These are phyloP conservation scores for Prolemur simus DNA, from an alignment of 2,113 vertebrate genomes.

Conservation along the genomic window DNA sequence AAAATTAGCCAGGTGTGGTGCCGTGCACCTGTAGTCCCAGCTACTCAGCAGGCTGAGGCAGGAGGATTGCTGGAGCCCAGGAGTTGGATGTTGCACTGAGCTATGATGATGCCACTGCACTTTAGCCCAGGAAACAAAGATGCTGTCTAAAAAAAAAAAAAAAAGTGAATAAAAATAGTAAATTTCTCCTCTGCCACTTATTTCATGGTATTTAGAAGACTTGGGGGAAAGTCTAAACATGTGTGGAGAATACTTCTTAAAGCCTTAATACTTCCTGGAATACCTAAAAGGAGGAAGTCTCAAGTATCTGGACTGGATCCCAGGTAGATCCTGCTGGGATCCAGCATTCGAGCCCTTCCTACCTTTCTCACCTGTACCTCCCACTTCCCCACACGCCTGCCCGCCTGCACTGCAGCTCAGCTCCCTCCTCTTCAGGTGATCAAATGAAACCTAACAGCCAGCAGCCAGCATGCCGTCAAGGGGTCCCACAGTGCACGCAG, in stretches of 20 bases:
- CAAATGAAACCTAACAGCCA: neutral
- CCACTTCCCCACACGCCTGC: neutral
- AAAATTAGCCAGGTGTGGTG: too few relatives aligned
- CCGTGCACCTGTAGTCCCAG: too few relatives aligned
- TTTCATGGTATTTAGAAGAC: neutral
- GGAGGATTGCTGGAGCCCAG: too few relatives aligned
- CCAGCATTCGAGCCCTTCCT: neutral
- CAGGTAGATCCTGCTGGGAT: too few relatives aligned
- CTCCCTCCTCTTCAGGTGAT: neutral
- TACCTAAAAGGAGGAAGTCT: neutral
- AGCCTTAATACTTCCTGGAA: neutral
- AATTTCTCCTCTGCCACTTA: conserved; percentile 55
- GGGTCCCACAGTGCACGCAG: neutral
- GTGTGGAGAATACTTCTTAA: conserved; percentile 51
- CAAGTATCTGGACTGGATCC: neutral
- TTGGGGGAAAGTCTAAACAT: conserved; percentile 63
- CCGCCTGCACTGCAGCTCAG: accelerated
- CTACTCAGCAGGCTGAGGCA: too few relatives aligned
- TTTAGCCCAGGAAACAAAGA: too few relatives aligned
- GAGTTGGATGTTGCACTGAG: too few relatives aligned
- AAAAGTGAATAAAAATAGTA: conserved; percentile 54
- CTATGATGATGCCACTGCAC: too few relatives aligned
- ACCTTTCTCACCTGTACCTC: neutral
- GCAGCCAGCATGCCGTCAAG: too few relatives aligned
- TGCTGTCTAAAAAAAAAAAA: too few relatives aligned